phyloP scores from a whole-genome alignment of 2,888 invertebrate species.

The Trypoxylon attenuatum region DNA sequence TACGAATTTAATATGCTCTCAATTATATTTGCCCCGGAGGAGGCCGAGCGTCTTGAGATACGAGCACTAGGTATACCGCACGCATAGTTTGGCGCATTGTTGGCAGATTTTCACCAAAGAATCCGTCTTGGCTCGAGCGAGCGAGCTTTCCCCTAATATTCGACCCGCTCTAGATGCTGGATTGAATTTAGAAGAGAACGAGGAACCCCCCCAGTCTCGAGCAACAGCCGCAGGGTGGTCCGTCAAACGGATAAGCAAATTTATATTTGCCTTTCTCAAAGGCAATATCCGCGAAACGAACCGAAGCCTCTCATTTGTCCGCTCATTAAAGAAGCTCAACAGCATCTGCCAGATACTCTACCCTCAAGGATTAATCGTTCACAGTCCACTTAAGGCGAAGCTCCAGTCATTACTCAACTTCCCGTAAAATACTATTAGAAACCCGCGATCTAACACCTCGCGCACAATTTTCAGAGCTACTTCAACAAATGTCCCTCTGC shows the following conservation, averaged over 20 bases:
- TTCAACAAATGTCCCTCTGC: no score
- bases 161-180: constrained; percentile 21
- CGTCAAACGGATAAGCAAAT: not conserved
- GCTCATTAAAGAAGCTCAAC: not conserved
- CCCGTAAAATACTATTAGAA: not conserved
- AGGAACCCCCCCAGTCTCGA: constrained; percentile 5
- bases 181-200: constrained; percentile 41
- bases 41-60: not conserved
- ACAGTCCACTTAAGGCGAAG: not conserved
- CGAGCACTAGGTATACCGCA: not conserved
- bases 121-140: constrained; percentile 4
- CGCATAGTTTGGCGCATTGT: constrained; percentile 39
- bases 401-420: not conserved
- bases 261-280: not conserved
- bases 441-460: no score
- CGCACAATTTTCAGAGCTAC: no score
- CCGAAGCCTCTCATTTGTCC: not conserved
- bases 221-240: not conserved
- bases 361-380: not conserved
- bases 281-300: not conserved
- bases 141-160: constrained; percentile 21
- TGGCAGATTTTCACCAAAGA: constrained; percentile 36
- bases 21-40: constrained; percentile 15
- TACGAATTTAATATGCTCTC: constrained; percentile 33
- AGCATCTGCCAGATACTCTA: not conserved